Percentiles rank a stretch among this genome's conserved stretches.
Conservation (phyloP, 2,797 vertebrate genomes). For the Acipenser ruthenus region DNA sequence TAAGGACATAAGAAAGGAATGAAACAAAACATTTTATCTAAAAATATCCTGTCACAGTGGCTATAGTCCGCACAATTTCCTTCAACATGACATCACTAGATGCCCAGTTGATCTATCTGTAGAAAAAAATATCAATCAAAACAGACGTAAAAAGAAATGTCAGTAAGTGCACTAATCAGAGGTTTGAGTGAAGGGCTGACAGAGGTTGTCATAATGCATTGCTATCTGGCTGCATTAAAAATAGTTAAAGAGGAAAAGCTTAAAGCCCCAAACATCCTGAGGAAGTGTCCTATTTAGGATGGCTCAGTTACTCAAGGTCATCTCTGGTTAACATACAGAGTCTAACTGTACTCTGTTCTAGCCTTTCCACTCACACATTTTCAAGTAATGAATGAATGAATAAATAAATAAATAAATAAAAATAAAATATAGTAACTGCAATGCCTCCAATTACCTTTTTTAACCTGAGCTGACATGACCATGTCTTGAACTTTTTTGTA, state of each 20-base stretch:
- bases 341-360: too few relatives aligned
- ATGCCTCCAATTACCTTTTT: slow-evolving; percentile 63
- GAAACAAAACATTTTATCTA: too few relatives aligned
- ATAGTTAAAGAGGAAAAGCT: neutral
- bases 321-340: neutral
- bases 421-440: neutral
- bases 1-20: too few relatives aligned
- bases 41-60: too few relatives aligned
- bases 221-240: neutral
- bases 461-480: slow-evolving; percentile 76
- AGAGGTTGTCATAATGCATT: neutral
- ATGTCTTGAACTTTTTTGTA: slow-evolving; percentile 94
- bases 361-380: too few relatives aligned
- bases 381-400: too few relatives aligned
- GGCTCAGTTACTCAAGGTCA: neutral
- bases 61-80: too few relatives aligned
- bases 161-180: neutral
- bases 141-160: too few relatives aligned
- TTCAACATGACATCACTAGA: too few relatives aligned
- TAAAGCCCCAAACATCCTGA: neutral
- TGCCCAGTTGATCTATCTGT: too few relatives aligned
- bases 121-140: too few relatives aligned
- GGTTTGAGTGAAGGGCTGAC: neutral
- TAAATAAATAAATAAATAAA: too few relatives aligned
- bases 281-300: neutral